These are phyloP conservation scores for Rhogogaster chlorosoma DNA, from an alignment of 2,888 invertebrate genomes.

Conservation along the genomic window DNA sequence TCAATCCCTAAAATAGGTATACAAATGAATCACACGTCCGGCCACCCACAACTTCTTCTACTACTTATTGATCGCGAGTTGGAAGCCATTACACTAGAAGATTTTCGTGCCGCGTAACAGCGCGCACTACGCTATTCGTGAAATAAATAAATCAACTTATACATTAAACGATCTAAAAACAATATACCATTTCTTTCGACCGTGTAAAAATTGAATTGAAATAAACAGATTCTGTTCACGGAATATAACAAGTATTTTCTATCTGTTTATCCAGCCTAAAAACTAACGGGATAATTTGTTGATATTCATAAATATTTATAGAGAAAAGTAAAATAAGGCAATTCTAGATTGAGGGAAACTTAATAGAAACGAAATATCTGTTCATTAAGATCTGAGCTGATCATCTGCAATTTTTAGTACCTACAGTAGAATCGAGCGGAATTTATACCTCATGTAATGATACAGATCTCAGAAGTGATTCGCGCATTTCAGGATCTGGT, in stretches of 20 bases:
- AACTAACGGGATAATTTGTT: neutral
- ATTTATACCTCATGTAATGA: neutral
- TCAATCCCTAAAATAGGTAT: neutral
- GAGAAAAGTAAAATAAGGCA: neutral
- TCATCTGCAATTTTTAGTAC: neutral
- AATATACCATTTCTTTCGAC: neutral
- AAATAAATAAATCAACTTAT: neutral
- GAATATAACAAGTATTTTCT: neutral
- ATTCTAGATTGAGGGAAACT: neutral
- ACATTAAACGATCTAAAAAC: neutral
- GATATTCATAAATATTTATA: neutral
- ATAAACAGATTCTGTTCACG: neutral
- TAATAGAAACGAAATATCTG: neutral
- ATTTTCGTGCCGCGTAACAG: constrained; percentile 13
- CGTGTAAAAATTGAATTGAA: neutral
- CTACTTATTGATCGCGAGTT: constrained; percentile 41
- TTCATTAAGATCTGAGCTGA: neutral
- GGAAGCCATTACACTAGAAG: constrained; percentile 24
- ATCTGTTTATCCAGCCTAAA: neutral
- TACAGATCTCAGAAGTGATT: neutral
- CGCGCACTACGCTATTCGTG: neutral
- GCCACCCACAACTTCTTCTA: constrained; percentile 29
- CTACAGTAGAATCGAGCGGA: neutral
- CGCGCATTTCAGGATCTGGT: neutral
- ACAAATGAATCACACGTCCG: constrained; percentile 21